Evolutionary conservation across 2,888 invertebrate species (phyloP).

Genomic region (Dasysyrphus albostriatus): DNA sequence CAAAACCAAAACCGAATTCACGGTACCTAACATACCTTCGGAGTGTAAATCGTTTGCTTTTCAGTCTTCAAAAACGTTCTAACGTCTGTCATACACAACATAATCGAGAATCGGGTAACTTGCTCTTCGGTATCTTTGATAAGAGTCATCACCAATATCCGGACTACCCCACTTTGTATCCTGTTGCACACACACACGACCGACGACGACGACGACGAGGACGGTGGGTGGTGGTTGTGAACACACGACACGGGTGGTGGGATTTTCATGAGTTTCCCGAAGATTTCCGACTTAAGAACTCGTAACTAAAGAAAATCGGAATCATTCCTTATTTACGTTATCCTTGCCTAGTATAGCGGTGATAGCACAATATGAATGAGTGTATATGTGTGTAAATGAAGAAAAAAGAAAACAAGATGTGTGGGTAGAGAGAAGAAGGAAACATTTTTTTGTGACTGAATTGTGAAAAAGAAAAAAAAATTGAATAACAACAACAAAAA

Average conservation of each 20-base stretch:
- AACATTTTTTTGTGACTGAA: constrained; percentile 68
- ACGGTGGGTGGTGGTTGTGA: neutral
- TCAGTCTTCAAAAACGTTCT: constrained; percentile 41
- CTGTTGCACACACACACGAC: constrained; percentile 72
- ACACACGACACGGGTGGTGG: constrained; percentile 1
- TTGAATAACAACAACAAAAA: constrained; percentile 47
- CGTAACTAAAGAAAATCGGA: constrained; percentile 62
- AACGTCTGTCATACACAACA: constrained; percentile 19
- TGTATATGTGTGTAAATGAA: constrained; percentile 59
- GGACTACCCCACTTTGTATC: constrained; percentile 71
- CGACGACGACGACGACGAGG: neutral
- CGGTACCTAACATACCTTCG: neutral
- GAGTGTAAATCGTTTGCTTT: constrained; percentile 21
- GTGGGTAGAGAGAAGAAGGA: constrained; percentile 66
- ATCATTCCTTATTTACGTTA: constrained; percentile 66
- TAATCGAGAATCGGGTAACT: constrained; percentile 16
- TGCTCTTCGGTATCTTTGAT: constrained; percentile 30
- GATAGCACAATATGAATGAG: constrained; percentile 52
- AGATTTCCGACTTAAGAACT: constrained; percentile 64
- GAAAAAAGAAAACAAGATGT: constrained; percentile 64
- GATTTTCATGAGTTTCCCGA: constrained; percentile 62
- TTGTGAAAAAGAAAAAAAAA: constrained; percentile 56
- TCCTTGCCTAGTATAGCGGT: constrained; percentile 28
- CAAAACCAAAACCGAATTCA: neutral
- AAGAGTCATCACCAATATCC: constrained; percentile 25